Base-by-base conservation (phyloP, 2,113 vertebrate species). In the Motacilla tschutschensis region DNA sequence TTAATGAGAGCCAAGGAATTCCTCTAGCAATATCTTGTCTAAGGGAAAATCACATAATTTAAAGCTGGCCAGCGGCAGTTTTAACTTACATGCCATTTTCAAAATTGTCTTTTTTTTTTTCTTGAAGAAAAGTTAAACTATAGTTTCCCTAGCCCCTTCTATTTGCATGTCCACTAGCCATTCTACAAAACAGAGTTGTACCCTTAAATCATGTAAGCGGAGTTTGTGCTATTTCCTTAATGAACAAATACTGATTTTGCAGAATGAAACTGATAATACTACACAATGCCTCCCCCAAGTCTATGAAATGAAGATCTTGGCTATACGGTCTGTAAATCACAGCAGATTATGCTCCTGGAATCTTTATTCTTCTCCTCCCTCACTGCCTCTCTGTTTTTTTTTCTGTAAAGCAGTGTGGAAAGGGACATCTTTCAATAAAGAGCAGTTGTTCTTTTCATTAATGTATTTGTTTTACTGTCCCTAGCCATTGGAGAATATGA, bases 41-140 rank as follows among this genome's bases (percentile, higher is more conserved):
- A 96, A 94, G 93, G 93, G 95, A 92, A 91, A 97, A 96, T 96
- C 92, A 95, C 94, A 95, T 95, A 95, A 97, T 96, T 95, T 95
- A 95, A 93, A 94, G 81, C 89, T 95, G 94, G 69, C 85, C 88
- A 94, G 83, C 87, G 80, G 87, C 89, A 90, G 92, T 83, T 93
- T 87, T 89, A 84, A 92, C 85, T 95, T 88, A 77, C 57, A 90
- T 35, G 57, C 31, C 63, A 79, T 89, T 77, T 91, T 93, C 91
- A 93, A 92, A 94, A 96, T 85, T 76, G 89, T 60, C 51, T 79
- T 38, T 51, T 88, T 83, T 77, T 65, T 50, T 20, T 75, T 57
- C 87, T 84, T 55, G 13, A 50, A 54, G 44, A 70, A 90, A 72
- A 91, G 13, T 46, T 78, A 9, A 64, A 54, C 64, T 48, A 53